A percentile compares a stretch with the other conserved stretches of the same genome.
Conservation (phyloP, 1,140 invertebrate species). For the Drosophila azteca region DNA sequence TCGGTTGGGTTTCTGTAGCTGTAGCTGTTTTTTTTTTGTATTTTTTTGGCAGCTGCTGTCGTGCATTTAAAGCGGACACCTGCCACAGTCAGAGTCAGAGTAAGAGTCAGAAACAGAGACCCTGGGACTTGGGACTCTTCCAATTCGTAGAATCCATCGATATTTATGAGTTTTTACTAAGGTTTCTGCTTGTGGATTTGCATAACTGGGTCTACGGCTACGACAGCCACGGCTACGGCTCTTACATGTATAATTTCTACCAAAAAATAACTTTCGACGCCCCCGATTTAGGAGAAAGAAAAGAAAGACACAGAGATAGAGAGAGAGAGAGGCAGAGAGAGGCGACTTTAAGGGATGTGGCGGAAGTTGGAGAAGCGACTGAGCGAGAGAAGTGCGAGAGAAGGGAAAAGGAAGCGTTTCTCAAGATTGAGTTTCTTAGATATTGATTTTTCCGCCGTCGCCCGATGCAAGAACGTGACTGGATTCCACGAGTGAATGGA, state of each 20-base stretch:
- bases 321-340: neutral
- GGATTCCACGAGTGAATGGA: constrained; percentile 26
- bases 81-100: constrained; percentile 21
- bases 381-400: neutral
- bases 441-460: constrained; percentile 68
- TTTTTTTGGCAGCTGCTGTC: constrained; percentile 67
- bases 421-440: constrained; percentile 50
- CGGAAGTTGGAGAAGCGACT: constrained; percentile 25
- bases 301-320: neutral
- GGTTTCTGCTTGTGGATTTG: constrained; percentile 61
- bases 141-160: constrained; percentile 77
- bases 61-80: constrained; percentile 75
- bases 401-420: constrained; percentile 25
- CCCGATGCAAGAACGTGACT: constrained; percentile 63
- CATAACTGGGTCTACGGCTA: constrained; percentile 69
- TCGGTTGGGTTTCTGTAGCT: no score
- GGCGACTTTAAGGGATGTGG: constrained; percentile 32
- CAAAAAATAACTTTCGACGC: constrained; percentile 53
- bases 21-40: neutral
- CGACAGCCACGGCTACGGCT: constrained; percentile 29
- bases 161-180: constrained; percentile 71
- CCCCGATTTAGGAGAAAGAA: constrained; percentile 28
- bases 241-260: constrained; percentile 69
- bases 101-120: constrained; percentile 8
- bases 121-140: constrained; percentile 43